A percentile compares a stretch with the other conserved stretches of the same genome.
Evolutionary conservation across 2,113 vertebrate genomes (phyloP).

Genomic region (Zeus faber): DNA sequence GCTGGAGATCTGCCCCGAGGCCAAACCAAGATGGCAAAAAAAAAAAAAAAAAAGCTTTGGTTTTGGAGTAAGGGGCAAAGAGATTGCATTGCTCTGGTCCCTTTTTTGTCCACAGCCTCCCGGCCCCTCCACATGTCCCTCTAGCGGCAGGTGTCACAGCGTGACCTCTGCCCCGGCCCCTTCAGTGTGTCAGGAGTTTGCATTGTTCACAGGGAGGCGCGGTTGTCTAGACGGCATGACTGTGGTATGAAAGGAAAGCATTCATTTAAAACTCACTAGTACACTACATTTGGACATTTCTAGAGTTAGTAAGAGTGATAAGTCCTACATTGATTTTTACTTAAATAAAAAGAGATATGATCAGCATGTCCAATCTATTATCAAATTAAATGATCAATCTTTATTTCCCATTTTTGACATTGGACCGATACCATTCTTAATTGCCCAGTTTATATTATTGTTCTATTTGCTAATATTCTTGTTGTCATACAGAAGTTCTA

Average conservation of each 20-base stretch:
- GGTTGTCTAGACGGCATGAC: conserved; percentile 61
- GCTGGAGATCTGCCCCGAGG: conserved; percentile 60
- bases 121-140: conserved; percentile 66
- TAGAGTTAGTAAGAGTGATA: no score
- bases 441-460: no score
- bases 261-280: neutral
- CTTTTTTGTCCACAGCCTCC: conserved; percentile 54
- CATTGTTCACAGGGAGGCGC: conserved; percentile 45
- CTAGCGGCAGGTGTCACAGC: conserved; percentile 67
- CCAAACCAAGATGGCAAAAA: conserved; percentile 54
- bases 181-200: conserved; percentile 34
- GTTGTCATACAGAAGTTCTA: no score
- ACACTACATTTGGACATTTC: neutral
- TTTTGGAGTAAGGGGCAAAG: conserved; percentile 33
- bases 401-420: no score
- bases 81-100: conserved; percentile 56
- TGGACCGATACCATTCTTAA: no score
- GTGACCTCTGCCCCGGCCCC: conserved; percentile 58
- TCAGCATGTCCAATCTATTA: no score
- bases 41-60: conserved; percentile 49
- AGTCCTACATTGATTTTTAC: no score
- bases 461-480: no score
- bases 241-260: conserved; percentile 22
- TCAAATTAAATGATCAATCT: no score
- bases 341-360: no score